Evolutionary conservation across 2,888 invertebrate genomes (phyloP).

Genomic region (Apotomis capreana): DNA sequence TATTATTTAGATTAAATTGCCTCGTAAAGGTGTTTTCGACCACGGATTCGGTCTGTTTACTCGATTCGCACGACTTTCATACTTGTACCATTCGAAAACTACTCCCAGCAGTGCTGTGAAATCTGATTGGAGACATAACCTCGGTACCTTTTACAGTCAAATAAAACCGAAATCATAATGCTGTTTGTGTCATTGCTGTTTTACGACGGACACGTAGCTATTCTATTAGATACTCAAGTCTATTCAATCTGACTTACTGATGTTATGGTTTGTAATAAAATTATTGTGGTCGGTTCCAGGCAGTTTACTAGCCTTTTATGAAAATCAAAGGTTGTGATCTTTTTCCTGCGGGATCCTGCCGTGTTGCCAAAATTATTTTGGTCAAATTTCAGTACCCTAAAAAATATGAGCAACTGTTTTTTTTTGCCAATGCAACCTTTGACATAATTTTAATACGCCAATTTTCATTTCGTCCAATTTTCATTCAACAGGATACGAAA

Average conservation of each 20-base stretch:
- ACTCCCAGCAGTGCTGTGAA: constrained; percentile 13
- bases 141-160: constrained; percentile 31
- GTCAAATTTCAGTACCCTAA: too few relatives aligned
- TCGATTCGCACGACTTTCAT: neutral
- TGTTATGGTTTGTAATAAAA: constrained; percentile 33
- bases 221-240: constrained; percentile 30
- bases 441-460: too few relatives aligned
- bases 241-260: constrained; percentile 27
- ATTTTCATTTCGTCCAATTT: too few relatives aligned
- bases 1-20: neutral
- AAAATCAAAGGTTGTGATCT: neutral
- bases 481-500: too few relatives aligned
- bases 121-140: constrained; percentile 33
- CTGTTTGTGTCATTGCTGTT: constrained; percentile 31
- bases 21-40: neutral
- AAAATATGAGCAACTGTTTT: too few relatives aligned
- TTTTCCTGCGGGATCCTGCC: neutral
- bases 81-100: constrained; percentile 15
- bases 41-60: neutral
- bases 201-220: constrained; percentile 36
- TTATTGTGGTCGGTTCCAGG: constrained; percentile 7
- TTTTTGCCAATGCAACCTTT: too few relatives aligned
- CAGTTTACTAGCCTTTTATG: neutral
- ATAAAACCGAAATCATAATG: constrained; percentile 41
- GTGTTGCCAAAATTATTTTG: too few relatives aligned